Evolutionary conservation across 2,113 vertebrate genomes (phyloP).

Genomic region (Salvelinus alpinus): DNA sequence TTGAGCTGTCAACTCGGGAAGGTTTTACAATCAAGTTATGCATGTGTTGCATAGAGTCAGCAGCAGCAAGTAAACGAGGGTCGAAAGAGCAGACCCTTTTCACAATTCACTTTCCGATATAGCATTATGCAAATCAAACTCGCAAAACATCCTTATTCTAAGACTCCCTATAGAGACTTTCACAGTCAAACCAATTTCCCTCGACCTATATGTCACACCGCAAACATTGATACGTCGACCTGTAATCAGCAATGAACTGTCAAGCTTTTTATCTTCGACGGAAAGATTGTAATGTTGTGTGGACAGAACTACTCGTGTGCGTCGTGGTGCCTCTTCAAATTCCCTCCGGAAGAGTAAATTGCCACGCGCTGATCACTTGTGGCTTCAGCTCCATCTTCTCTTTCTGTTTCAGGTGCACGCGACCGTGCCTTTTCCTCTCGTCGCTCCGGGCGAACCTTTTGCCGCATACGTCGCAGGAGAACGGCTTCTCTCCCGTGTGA

Average conservation of each 20-base stretch:
- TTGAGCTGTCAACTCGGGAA: slow-evolving; percentile 41
- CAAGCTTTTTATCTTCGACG: slow-evolving; percentile 72
- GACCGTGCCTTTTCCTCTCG: slow-evolving; percentile 93
- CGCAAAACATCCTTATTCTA: slow-evolving; percentile 41
- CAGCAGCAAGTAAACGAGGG: slow-evolving; percentile 52
- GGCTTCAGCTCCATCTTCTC: slow-evolving; percentile 93
- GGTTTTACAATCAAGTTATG: slow-evolving; percentile 51
- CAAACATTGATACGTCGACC: slow-evolving; percentile 25
- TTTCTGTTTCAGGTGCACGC: slow-evolving; percentile 95
- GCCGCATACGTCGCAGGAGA: slow-evolving; percentile 94
- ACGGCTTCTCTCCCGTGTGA: slow-evolving; percentile 97
- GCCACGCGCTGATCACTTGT: slow-evolving; percentile 73
- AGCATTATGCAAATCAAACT: slow-evolving; percentile 17
- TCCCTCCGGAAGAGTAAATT: slow-evolving; percentile 76
- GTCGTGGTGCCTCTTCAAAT: slow-evolving; percentile 61
- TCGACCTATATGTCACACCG: slow-evolving; percentile 34
- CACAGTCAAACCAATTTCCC: slow-evolving; percentile 50
- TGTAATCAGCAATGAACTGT: slow-evolving; percentile 33
- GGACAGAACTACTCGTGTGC: slow-evolving; percentile 15
- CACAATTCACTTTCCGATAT: slow-evolving; percentile 29
- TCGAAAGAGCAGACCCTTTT: slow-evolving; percentile 46
- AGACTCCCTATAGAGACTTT: slow-evolving; percentile 21
- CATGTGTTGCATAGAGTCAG: slow-evolving; percentile 62
- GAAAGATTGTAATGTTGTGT: slow-evolving; percentile 65
- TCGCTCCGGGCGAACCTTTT: slow-evolving; percentile 92